Conservation (phyloP, 1,140 invertebrate genomes). For the Hyles vespertilio region DNA sequence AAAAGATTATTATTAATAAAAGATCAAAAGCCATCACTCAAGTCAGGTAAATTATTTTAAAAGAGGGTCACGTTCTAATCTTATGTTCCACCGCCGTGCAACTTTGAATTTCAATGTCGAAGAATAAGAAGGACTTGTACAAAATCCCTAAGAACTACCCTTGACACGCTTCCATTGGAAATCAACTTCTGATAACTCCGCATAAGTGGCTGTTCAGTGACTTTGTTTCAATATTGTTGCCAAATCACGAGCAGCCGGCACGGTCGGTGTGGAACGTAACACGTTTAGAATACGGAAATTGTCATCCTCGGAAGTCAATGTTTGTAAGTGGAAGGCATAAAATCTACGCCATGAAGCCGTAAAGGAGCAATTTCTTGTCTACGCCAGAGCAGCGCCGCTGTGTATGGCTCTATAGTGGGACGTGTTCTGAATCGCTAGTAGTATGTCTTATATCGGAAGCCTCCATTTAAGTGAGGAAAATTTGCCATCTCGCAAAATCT, state of each 20-base stretch:
- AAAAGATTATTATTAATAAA: no score
- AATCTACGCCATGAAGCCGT: conserved; percentile 44
- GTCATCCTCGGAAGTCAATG: conserved; percentile 45
- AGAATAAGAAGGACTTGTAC: no score
- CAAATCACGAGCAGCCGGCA: background rate
- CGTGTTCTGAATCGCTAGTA: conserved; percentile 42
- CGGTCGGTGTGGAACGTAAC: conserved; percentile 12
- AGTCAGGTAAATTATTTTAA: no score
- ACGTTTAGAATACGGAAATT: conserved; percentile 45
- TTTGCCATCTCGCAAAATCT: conserved; percentile 22
- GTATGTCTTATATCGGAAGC: conserved; percentile 19
- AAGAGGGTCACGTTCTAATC: no score
- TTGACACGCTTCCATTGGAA: no score
- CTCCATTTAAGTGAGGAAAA: conserved; percentile 19
- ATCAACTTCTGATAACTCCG: no score
- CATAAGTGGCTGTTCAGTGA: no score
- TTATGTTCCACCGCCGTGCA: no score
- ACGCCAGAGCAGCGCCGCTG: conserved; percentile 32
- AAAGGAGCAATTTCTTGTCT: conserved; percentile 54
- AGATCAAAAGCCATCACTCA: no score
- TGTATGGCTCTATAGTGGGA: conserved; percentile 37
- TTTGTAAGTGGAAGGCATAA: conserved; percentile 47
- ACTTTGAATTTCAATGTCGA: no score
- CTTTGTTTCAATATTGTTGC: no score
- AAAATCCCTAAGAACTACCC: no score